A percentile compares a stretch with the other conserved stretches of the same genome.
These are phyloP conservation scores for Centrocercus urophasianus DNA, from an alignment of 2,113 vertebrate genomes.

Conservation along the genomic window DNA sequence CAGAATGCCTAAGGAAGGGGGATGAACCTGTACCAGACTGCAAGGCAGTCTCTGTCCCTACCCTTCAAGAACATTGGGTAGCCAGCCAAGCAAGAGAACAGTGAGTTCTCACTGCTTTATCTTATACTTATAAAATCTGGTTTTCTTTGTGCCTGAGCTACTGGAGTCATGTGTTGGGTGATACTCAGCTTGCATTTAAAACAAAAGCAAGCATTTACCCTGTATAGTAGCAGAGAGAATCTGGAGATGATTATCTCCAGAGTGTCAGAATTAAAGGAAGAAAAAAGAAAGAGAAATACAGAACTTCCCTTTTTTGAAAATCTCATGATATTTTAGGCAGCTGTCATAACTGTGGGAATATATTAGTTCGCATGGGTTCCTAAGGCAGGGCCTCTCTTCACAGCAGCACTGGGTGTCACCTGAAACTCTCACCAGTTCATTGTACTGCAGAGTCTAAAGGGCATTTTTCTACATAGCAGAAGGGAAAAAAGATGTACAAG, in stretches of 20 bases:
- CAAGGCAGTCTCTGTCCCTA: accelerated
- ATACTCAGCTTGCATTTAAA: neutral
- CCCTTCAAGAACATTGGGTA: neutral
- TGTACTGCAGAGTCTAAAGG: neutral
- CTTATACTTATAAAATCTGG: neutral
- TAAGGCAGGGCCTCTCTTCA: neutral
- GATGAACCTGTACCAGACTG: neutral
- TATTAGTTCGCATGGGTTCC: neutral
- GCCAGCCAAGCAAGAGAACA: neutral
- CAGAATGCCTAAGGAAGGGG: neutral
- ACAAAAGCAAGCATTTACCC: neutral
- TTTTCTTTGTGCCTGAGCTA: neutral
- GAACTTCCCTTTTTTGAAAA: neutral
- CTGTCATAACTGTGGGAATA: neutral
- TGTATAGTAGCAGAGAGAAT: neutral
- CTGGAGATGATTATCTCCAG: neutral
- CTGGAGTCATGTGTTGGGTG: neutral
- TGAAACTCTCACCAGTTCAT: neutral
- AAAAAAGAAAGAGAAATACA: neutral
- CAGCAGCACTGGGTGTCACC: neutral
- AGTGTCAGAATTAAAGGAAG: neutral
- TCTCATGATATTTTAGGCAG: neutral
- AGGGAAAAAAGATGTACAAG: neutral
- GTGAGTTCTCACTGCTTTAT: neutral
- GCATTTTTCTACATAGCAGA: neutral